These are phyloP conservation scores for Urocolius indicus DNA, from an alignment of 2,113 vertebrate species.

Conservation along the genomic window DNA sequence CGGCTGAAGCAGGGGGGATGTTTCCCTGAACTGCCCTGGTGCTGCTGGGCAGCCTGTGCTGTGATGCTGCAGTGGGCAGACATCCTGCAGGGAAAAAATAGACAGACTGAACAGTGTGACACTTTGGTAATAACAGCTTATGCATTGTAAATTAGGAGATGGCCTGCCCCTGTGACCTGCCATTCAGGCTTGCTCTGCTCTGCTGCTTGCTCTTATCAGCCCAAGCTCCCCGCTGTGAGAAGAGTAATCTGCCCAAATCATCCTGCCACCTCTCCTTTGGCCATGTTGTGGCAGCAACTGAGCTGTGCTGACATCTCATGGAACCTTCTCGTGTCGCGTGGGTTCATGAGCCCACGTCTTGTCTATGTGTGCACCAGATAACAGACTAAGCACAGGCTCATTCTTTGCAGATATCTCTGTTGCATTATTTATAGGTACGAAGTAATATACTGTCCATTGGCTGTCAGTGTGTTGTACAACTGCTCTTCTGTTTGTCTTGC, in stretches of 20 bases:
- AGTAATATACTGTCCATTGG: not conserved
- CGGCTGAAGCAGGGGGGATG: not conserved
- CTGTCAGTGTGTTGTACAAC: not conserved
- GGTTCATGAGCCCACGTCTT: not conserved
- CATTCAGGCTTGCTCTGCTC: not conserved
- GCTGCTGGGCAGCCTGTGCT: not conserved
- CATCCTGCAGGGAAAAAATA: rapidly evolving
- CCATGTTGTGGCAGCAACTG: rapidly evolving
- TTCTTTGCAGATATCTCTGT: not conserved
- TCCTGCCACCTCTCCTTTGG: not conserved
- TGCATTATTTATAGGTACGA: not conserved
- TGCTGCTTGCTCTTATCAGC: rapidly evolving
- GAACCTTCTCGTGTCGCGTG: not conserved
- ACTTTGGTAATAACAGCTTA: not conserved
- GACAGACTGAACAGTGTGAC: not conserved
- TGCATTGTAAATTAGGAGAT: not conserved
- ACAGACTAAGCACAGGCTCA: not conserved
- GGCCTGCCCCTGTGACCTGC: not conserved
- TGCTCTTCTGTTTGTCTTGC: not conserved
- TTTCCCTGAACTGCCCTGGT: not conserved
- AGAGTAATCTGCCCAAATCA: not conserved
- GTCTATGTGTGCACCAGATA: not conserved
- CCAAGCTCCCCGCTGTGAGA: not conserved
- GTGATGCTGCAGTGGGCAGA: not conserved
- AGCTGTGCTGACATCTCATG: not conserved